Percentiles rank a stretch among this genome's conserved stretches.
phyloP scores from a whole-genome alignment of 2,797 vertebrate genomes.

The Botia almorhae region DNA sequence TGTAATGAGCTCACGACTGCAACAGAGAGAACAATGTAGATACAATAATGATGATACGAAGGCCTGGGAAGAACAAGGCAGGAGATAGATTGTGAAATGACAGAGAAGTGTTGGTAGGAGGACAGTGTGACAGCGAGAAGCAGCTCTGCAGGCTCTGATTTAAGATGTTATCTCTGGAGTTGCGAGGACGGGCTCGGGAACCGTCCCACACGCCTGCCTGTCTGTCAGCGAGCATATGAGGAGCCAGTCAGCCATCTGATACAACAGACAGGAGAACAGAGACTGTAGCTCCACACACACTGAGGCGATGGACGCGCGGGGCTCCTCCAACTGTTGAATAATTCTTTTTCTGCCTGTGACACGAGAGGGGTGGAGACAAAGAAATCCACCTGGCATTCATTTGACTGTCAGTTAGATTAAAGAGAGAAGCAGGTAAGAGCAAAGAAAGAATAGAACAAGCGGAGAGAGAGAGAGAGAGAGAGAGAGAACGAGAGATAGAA shows the following conservation, averaged over 20 bases:
- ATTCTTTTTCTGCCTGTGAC: conserved; percentile 54
- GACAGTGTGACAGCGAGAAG: conserved; percentile 45
- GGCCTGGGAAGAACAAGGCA: conserved; percentile 26
- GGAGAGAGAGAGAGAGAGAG: conserved; percentile 7
- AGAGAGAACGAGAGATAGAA: conserved; percentile 46
- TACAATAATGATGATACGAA: conserved; percentile 38
- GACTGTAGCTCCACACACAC: conserved; percentile 39
- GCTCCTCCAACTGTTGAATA: conserved; percentile 54
- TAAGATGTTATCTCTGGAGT: conserved; percentile 46
- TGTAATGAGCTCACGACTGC: conserved; percentile 5
- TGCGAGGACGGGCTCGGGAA: conserved; percentile 23
- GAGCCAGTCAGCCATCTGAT: conserved; percentile 50
- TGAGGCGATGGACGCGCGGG: conserved; percentile 45
- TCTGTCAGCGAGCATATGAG: conserved; percentile 55
- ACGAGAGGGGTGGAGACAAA: conserved; percentile 37
- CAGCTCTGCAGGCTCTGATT: conserved; percentile 40
- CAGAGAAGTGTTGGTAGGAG: conserved; percentile 46
- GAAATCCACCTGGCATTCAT: conserved; percentile 68
- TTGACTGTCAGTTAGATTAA: conserved; percentile 61
- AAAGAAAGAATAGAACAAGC: conserved; percentile 32
- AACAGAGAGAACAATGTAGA: conserved; percentile 18
- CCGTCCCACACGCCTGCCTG: conserved; percentile 48
- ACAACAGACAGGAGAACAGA: conserved; percentile 46
- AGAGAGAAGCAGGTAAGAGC: conserved; percentile 44
- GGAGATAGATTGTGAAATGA: conserved; percentile 44